Percentiles rank a stretch among this genome's conserved stretches.
Conservation (phyloP, 2,797 vertebrate genomes). For the Aphelocoma californica region DNA sequence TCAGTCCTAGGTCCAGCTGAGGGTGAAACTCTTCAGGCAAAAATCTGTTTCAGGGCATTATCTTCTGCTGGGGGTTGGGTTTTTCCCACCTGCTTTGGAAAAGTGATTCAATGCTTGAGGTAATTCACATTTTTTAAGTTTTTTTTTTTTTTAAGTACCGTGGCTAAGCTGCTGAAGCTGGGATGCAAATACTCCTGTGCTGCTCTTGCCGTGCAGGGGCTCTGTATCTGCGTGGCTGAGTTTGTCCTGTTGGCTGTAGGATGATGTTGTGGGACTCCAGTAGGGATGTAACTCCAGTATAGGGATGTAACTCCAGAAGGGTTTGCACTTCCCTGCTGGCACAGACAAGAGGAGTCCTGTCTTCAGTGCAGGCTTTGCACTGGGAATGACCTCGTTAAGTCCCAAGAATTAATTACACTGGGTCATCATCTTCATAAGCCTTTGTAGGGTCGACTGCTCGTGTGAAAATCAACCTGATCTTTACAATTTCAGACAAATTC, state of each 20-base stretch:
- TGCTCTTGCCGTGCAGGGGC: not conserved
- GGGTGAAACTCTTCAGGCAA: not conserved
- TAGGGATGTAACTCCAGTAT: not conserved
- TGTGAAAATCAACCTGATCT: not conserved
- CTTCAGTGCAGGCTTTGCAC: not conserved
- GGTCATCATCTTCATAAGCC: not conserved
- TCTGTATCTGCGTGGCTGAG: not conserved
- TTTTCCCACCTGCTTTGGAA: not conserved
- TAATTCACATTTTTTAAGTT: not conserved
- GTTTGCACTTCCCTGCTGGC: not conserved
- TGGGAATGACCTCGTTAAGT: not conserved
- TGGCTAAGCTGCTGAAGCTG: not conserved
- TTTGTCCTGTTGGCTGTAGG: not conserved
- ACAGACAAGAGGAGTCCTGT: not conserved
- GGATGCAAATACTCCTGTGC: not conserved
- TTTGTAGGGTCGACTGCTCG: not conserved
- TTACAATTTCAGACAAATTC: not conserved
- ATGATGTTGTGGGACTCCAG: rapidly evolving
- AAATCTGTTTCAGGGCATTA: not conserved
- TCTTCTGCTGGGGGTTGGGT: rapidly evolving
- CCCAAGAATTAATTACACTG: not conserved
- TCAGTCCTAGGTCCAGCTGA: not conserved
- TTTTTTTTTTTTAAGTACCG: not conserved
- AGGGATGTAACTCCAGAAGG: not conserved
- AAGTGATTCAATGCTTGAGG: not conserved